Evolutionary conservation across 2,113 vertebrate species (phyloP).

Genomic region (Rhynchomys soricoides): DNA sequence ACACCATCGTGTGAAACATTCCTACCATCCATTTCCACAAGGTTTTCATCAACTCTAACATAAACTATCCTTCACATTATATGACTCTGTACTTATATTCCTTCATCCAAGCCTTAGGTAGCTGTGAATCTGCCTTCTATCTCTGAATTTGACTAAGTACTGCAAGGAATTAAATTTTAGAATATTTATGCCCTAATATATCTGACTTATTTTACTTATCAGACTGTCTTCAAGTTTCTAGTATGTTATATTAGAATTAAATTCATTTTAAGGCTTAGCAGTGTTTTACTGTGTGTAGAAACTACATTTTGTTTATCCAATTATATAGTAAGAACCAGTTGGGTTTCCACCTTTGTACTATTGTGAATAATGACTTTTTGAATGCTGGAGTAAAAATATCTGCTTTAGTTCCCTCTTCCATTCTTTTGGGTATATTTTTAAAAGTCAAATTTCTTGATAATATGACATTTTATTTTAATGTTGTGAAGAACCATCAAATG

Average conservation of each 20-base stretch:
- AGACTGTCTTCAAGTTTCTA: conserved; percentile 9
- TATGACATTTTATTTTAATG: background rate
- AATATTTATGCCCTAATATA: background rate
- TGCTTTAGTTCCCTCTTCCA: background rate
- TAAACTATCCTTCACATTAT: background rate
- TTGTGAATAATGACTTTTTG: background rate
- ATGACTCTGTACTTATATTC: background rate
- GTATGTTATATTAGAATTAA: background rate
- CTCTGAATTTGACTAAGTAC: background rate
- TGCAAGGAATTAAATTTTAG: background rate
- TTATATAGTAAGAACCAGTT: background rate
- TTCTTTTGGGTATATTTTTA: background rate
- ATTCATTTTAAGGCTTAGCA: background rate
- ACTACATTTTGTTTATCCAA: background rate
- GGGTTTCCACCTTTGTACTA: background rate
- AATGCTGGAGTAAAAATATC: background rate
- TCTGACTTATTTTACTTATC: background rate
- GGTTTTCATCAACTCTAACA: background rate
- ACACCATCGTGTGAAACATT: background rate
- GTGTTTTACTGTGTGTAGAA: background rate
- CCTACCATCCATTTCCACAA: background rate
- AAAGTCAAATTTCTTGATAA: background rate
- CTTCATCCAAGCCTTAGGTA: background rate
- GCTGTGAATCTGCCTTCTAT: background rate
- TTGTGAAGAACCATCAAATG: background rate